These are phyloP conservation scores for Mystacornis crossleyi DNA, from an alignment of 2,113 vertebrate species.

Conservation along the genomic window DNA sequence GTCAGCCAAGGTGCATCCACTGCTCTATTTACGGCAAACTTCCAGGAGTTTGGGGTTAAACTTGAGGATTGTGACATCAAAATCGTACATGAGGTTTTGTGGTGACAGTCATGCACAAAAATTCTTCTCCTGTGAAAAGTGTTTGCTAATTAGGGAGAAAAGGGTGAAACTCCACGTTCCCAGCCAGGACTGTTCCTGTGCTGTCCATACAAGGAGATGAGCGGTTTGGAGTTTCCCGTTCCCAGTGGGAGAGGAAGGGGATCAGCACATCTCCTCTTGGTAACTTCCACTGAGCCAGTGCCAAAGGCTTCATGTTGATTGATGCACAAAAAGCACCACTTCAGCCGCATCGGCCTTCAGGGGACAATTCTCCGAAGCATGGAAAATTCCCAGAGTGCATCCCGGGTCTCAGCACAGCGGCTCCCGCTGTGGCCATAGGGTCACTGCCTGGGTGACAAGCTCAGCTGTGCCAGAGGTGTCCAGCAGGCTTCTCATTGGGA, in stretches of 20 bases:
- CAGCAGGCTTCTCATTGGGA: background rate
- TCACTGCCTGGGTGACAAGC: background rate
- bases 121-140: background rate
- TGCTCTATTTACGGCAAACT: background rate
- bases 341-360: background rate
- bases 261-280: background rate
- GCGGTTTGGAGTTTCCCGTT: background rate
- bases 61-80: background rate
- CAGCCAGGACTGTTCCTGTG: fast-evolving
- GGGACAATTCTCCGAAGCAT: background rate
- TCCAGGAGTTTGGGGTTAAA: background rate
- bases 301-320: background rate
- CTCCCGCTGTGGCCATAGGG: fast-evolving
- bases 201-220: background rate
- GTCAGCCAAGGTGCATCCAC: background rate
- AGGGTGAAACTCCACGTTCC: background rate
- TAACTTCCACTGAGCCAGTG: background rate
- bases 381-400: background rate
- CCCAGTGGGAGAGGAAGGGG: background rate
- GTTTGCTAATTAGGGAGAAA: background rate
- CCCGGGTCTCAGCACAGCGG: fast-evolving
- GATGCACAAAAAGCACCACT: background rate
- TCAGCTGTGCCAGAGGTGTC: background rate
- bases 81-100: background rate
- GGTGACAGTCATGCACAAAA: fast-evolving